Percentiles rank a stretch among this genome's conserved stretches.
Conservation (phyloP, 2,113 vertebrate genomes). For the Ochotona curzoniae region DNA sequence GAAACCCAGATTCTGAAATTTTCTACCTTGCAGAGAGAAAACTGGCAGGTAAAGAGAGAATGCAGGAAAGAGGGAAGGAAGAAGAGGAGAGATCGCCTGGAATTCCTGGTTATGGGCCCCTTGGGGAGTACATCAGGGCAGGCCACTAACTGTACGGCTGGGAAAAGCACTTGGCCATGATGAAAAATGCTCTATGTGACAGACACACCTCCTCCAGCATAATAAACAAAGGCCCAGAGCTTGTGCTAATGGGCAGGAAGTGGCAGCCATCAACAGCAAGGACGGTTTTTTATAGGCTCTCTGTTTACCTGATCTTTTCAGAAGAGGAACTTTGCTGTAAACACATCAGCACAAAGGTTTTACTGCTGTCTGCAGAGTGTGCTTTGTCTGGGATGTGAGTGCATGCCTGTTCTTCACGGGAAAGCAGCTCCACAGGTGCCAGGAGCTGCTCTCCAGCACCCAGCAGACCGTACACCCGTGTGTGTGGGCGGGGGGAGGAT, state of each 20-base stretch:
- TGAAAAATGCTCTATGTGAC: conserved; percentile 53
- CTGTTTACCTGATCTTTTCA: conserved; percentile 41
- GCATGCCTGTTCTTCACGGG: background rate
- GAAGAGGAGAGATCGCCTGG: background rate
- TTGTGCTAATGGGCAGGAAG: conserved; percentile 25
- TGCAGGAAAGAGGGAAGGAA: background rate
- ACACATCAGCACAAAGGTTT: conserved; percentile 24
- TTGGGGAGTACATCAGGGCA: conserved; percentile 27
- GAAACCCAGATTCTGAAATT: conserved; percentile 23
- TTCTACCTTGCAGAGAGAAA: conserved; percentile 35
- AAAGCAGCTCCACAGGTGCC: background rate
- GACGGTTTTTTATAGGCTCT: conserved; percentile 31
- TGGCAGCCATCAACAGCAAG: background rate
- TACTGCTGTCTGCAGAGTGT: background rate
- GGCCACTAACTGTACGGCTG: conserved; percentile 6
- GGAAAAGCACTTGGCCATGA: conserved; percentile 37
- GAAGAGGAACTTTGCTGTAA: conserved; percentile 7
- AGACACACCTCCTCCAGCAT: background rate
- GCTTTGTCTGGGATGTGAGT: conserved; percentile 29
- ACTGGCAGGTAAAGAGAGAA: conserved; percentile 14
- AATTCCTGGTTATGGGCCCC: background rate
- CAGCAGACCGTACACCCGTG: background rate
- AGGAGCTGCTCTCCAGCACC: background rate
- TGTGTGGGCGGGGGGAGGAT: background rate
- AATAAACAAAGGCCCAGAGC: conserved; percentile 35